Percentiles rank a stretch among this genome's conserved stretches.
Evolutionary conservation across 2,113 vertebrate species (phyloP).

Genomic region (Centropus bengalensis): DNA sequence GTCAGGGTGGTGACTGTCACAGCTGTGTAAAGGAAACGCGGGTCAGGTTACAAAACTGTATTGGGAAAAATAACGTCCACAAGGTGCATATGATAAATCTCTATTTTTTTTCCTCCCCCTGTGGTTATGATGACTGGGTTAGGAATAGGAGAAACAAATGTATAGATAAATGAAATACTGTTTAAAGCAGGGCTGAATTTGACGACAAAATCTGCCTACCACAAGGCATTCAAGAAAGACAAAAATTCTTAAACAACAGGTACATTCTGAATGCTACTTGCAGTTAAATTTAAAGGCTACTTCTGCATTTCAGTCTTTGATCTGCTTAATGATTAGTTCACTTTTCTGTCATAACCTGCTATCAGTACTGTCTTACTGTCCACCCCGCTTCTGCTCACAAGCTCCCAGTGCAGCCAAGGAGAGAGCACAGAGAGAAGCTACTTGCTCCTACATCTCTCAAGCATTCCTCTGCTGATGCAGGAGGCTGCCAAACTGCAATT

Average conservation of each 20-base stretch:
- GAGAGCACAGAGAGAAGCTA: background rate
- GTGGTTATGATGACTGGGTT: background rate
- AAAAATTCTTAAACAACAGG: background rate
- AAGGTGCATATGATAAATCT: background rate
- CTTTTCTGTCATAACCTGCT: background rate
- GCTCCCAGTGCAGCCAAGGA: background rate
- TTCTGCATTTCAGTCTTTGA: background rate
- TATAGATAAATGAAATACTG: background rate
- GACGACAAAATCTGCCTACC: background rate
- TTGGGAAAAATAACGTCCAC: background rate
- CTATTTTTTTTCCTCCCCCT: background rate
- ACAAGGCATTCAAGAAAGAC: background rate
- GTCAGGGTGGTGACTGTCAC: fast-evolving
- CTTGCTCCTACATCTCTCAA: background rate
- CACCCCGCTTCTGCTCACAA: background rate
- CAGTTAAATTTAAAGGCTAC: background rate
- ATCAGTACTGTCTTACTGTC: background rate
- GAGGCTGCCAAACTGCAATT: background rate
- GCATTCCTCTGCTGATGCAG: background rate
- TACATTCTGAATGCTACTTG: background rate
- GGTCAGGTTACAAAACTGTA: background rate
- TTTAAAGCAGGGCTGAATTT: background rate
- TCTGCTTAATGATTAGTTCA: background rate
- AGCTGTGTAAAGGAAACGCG: background rate
- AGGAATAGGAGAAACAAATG: background rate